A percentile compares a stretch with the other conserved stretches of the same genome.
These are phyloP conservation scores for Morus bassanus DNA, from an alignment of 2,797 vertebrate genomes.

Conservation along the genomic window DNA sequence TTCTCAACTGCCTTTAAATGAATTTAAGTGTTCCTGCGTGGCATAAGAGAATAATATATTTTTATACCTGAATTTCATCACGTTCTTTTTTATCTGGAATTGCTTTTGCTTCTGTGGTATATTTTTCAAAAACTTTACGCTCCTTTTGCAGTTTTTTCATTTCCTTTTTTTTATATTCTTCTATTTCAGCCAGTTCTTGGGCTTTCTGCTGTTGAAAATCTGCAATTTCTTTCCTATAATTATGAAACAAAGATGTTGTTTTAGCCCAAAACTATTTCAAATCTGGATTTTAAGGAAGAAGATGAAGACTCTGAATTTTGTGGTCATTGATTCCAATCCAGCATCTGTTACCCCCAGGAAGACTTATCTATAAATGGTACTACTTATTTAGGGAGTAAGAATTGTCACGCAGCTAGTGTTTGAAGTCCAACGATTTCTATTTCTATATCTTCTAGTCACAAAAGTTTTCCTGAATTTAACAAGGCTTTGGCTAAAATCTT, in stretches of 20 bases:
- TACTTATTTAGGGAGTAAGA: not conserved
- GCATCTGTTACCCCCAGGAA: not conserved
- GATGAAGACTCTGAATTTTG: not conserved
- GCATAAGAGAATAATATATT: not conserved
- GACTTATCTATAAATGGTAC: not conserved
- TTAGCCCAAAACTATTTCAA: not conserved
- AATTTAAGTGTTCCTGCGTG: not conserved
- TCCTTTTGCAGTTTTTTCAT: slow-evolving; percentile 89
- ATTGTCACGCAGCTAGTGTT: not conserved
- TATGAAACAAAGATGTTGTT: not conserved
- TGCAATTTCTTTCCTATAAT: slow-evolving; percentile 84
- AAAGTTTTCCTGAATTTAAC: not conserved
- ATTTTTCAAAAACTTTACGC: slow-evolving; percentile 90
- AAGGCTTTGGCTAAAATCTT: not conserved
- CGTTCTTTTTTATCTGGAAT: slow-evolving; percentile 95
- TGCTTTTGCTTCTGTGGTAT: slow-evolving; percentile 82
- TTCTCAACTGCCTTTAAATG: not conserved
- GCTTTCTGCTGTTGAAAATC: slow-evolving; percentile 85
- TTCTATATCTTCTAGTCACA: not conserved
- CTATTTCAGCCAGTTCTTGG: slow-evolving; percentile 84
- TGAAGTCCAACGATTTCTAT: not conserved
- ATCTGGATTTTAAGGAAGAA: not conserved
- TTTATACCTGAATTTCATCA: slow-evolving; percentile 92
- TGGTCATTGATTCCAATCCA: not conserved
- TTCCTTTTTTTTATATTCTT: slow-evolving; percentile 90